phyloP scores from a whole-genome alignment of 2,113 vertebrate genomes.

The Noturus placidus region DNA sequence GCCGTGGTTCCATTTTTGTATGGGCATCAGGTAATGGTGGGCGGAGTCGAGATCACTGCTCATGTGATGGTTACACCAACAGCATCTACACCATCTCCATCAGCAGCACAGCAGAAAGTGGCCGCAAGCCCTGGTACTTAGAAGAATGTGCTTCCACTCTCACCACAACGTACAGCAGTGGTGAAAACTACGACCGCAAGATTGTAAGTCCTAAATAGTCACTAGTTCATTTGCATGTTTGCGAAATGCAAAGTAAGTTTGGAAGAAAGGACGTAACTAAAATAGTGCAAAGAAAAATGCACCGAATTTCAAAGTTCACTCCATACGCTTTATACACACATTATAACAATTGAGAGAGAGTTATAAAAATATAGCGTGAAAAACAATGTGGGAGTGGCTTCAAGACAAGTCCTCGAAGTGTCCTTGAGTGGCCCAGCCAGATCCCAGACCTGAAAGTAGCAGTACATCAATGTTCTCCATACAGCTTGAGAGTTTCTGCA shows the following conservation, averaged over 20 bases:
- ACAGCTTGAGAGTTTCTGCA: conserved; percentile 11
- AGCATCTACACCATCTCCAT: conserved; percentile 99
- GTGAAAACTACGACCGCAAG: conserved; percentile 97
- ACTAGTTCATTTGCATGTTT: neutral
- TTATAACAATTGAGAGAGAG: neutral
- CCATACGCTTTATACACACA: neutral
- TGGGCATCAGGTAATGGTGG: conserved; percentile 98
- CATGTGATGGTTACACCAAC: conserved; percentile 97
- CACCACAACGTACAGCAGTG: conserved; percentile 97
- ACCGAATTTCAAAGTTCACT: neutral
- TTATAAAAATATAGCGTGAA: neutral
- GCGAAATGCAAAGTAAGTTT: neutral
- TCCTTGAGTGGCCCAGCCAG: neutral
- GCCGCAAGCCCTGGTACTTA: conserved; percentile 97
- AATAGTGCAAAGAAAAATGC: neutral
- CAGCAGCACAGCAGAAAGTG: conserved; percentile 96
- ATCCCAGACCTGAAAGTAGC: neutral
- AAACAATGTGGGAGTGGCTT: neutral
- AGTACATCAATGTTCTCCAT: neutral
- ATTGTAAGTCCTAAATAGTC: conserved; percentile 77
- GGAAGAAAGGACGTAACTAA: neutral
- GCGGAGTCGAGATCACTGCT: conserved; percentile 95
- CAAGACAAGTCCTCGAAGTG: neutral
- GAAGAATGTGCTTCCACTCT: conserved; percentile 96
- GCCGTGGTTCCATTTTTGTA: conserved; percentile 93